phyloP scores from a whole-genome alignment of 2,113 vertebrate species.

The Semnornis frantzii region DNA sequence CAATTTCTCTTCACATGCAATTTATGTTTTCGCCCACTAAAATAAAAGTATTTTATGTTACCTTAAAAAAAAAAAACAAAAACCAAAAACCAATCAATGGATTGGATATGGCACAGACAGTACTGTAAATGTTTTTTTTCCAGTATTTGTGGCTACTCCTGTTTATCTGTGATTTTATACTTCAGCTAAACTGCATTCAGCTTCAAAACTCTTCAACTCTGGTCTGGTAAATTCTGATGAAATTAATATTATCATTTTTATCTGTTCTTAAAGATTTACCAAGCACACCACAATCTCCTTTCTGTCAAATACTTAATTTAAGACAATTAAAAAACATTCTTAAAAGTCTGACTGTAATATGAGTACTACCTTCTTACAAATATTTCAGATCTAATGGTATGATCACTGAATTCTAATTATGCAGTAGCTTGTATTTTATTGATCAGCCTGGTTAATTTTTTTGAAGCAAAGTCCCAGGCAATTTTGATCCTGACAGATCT shows the following conservation, averaged over 20 bases:
- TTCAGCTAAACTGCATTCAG: background rate
- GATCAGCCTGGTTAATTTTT: constrained; percentile 10
- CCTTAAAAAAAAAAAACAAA: background rate
- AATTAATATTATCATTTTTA: constrained; percentile 49
- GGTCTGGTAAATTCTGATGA: constrained; percentile 1
- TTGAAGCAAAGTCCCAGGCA: background rate
- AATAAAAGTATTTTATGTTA: constrained; percentile 8
- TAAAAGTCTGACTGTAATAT: background rate
- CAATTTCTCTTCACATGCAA: background rate
- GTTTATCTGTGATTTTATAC: constrained; percentile 37
- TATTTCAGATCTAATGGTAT: constrained; percentile 3
- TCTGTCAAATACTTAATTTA: constrained; percentile 12
- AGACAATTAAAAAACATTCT: background rate
- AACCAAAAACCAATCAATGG: background rate
- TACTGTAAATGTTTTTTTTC: background rate
- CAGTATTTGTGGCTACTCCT: background rate
- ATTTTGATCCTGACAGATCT: background rate
- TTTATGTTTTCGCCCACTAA: background rate
- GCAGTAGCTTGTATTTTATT: constrained; percentile 23
- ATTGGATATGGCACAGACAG: background rate
- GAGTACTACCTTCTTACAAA: background rate
- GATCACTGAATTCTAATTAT: constrained; percentile 3
- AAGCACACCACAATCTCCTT: background rate
- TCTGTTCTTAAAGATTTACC: constrained; percentile 43
- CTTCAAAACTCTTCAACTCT: constrained; percentile 18